A percentile compares a stretch with the other conserved stretches of the same genome.
Evolutionary conservation across 2,113 vertebrate genomes (phyloP).

Genomic region (Pseudorasbora parva): DNA sequence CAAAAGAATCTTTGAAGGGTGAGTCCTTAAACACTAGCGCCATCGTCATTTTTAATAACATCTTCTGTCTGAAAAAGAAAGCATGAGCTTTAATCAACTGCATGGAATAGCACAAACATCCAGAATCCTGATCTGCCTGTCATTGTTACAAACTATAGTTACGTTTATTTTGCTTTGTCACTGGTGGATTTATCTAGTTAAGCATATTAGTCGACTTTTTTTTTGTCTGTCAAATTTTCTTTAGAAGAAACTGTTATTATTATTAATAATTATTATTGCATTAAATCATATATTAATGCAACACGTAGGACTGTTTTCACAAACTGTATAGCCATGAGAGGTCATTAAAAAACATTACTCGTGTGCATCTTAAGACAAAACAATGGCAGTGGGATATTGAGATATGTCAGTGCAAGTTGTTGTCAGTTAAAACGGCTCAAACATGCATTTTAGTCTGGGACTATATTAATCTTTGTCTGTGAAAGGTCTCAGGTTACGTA

Average conservation of each 20-base stretch:
- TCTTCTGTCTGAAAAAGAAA: conserved; percentile 42
- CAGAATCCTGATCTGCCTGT: not conserved
- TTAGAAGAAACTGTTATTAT: not conserved
- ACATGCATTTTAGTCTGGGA: too few species aligned
- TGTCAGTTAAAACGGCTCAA: too few species aligned
- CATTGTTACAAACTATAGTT: not conserved
- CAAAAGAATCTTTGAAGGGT: conserved; percentile 12
- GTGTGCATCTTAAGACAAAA: too few species aligned
- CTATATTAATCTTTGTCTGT: too few species aligned
- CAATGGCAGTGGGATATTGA: too few species aligned
- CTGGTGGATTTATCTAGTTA: not conserved
- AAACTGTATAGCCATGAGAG: too few species aligned
- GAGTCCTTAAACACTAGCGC: conserved; percentile 20
- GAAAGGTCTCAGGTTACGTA: too few species aligned
- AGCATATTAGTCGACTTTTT: not conserved
- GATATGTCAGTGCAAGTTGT: too few species aligned
- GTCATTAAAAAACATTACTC: too few species aligned
- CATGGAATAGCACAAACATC: not conserved
- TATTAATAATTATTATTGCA: not conserved
- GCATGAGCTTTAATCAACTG: not conserved
- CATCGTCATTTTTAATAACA: conserved; percentile 23
- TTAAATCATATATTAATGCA: not conserved
- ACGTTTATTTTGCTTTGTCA: not conserved
- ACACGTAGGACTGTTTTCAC: not conserved
- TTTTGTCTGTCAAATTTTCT: not conserved